Conservation (phyloP, 2,113 vertebrate species). For the Phylloscopus whistleri region DNA sequence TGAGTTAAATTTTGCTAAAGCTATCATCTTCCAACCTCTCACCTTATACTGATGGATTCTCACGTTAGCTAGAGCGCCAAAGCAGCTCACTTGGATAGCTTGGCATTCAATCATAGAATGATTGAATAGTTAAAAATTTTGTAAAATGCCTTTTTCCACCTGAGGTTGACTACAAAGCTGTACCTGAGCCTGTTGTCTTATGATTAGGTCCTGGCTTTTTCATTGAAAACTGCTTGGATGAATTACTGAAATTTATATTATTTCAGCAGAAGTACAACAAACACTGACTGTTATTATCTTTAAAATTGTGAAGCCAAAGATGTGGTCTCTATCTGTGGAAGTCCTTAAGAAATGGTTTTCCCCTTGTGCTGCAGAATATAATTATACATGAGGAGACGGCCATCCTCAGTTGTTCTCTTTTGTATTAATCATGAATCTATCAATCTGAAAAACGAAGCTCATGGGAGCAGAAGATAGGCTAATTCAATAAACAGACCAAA, state of each 20-base stretch:
- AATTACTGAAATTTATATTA: background rate
- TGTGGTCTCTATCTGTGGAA: background rate
- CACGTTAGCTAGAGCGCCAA: background rate
- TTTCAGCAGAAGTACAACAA: background rate
- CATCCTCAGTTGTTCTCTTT: background rate
- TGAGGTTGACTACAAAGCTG: background rate
- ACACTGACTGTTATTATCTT: background rate
- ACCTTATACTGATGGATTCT: background rate
- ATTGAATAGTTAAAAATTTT: background rate
- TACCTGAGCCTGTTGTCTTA: background rate
- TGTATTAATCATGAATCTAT: background rate
- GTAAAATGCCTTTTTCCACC: background rate
- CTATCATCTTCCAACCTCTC: background rate
- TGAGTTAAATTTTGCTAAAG: background rate
- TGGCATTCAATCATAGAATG: background rate
- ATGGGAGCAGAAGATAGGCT: background rate
- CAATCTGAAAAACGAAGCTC: background rate
- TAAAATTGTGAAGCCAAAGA: background rate
- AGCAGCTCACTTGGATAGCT: background rate
- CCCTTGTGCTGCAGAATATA: background rate
- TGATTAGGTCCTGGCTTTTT: background rate
- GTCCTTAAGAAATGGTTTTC: background rate
- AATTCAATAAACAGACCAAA: slow-evolving; percentile 41
- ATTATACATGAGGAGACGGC: background rate
- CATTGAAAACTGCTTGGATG: background rate